Base-by-base conservation (phyloP, 1,140 invertebrate species). In the Trigoniulus corallinus region DNA sequence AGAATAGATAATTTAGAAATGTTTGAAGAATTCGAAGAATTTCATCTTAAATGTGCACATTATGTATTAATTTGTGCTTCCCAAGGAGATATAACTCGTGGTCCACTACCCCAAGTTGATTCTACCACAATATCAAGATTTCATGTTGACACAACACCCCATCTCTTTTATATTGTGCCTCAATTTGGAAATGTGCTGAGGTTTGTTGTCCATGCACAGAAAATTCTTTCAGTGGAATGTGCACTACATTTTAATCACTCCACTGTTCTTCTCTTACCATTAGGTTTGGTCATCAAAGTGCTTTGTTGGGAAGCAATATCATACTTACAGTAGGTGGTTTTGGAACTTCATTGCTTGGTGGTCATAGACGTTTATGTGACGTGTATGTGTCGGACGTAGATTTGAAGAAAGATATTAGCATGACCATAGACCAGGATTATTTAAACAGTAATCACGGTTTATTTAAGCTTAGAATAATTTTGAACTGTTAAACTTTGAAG, bases 11-110 rank as follows among this genome's bases (percentile, higher is more conserved):
- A 40, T 3, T 53, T 74, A 20, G 73, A 75, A 58, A 59, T 65
- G 1, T 75, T 75, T 64, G 73, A 75, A 61, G 73, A 75, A 58
- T 71, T 66, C 59, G 73, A 75, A 61, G 71, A 73, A 56, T 70
- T 65, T 62, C 66, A 72, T 57, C 59, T 72, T 24, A 74, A 72
- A 51, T 73, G 72, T 58, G 54, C 57, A n/a, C 73, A 75, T 59
- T 75, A 75, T 58, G 60, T 68, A 26, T 50, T 75, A 1, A 44
- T 67, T 25, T 61, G 63, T 50, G 69, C 63, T 3, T 59, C 52
- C 29, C 61, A 60, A 44, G 58, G 58, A 24, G 18, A 21, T 18
- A 4, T 43, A 44, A 13, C 12, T 27, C n/a, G n/a, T n/a, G n/a
- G n/a, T n/a, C n/a, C n/a, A n/a, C n/a, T n/a, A n/a, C n/a, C n/a